Evolutionary conservation across 2,888 invertebrate genomes (phyloP), one percentile per base, ranked within the genome.

Genomic region (Lamproptera curius): DNA sequence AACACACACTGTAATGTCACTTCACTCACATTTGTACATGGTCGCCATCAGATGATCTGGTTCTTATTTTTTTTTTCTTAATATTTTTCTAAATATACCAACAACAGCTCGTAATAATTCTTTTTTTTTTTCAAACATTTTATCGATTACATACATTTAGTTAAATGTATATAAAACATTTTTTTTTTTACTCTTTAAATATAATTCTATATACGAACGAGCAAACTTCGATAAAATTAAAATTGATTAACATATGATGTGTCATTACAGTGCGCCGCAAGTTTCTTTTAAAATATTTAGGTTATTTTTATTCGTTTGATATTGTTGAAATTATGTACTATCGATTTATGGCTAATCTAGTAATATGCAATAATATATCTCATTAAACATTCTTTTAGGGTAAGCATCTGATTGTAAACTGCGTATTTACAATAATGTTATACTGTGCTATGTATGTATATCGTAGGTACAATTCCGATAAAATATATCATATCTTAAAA

Each of bases 1-100:
- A 61, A 56, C 51, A 58, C 60, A 46, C 72, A 62, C 55, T 64
- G 65, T 74, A 69, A 79, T 68, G 76, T 72, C 78, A 65, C 44
- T 72, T 76, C 85, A 85, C 83, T 59, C 65, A 64, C 57, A 90
- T 91, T 91, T 91, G 91, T 91, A 91, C 91, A 90, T 90, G 88
- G 87, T 75, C 83, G 89, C 88, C 91, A 91, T 91, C 91, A 91
- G 91, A 91, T 91, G 91, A 90, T 91, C 91, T 91, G 91, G 77
- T 78, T 83, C 65, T 57, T 43, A 23, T 23, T 56, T 61, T n/a
- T n/a, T n/a, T n/a, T 63, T 65, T 68, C 74, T 79, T 82, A 76
- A 81, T 79, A 82, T 83, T 87, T 86, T 79, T 67, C 86, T 87
- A 87, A 87, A 88, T 85, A 87, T 87, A 87, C 85, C 87, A 87